A percentile compares a stretch with the other conserved stretches of the same genome.
These are phyloP conservation scores for Drosophila burlai DNA, from an alignment of 1,140 invertebrate genomes.

Conservation along the genomic window DNA sequence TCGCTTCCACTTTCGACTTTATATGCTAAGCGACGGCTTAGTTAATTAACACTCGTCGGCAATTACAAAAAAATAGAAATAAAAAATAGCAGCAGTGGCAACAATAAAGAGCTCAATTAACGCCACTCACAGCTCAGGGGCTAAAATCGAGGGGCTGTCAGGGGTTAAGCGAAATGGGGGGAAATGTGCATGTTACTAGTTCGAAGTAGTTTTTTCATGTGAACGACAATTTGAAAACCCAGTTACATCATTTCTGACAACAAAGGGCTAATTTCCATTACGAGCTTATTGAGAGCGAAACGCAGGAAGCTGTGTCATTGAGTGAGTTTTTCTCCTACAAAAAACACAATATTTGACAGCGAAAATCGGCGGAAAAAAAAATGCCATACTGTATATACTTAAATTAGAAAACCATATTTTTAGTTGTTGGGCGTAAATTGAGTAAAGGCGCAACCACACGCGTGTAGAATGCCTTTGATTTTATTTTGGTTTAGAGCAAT, in stretches of 20 bases:
- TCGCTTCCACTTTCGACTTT: conserved; percentile 36
- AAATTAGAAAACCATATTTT: conserved; percentile 47
- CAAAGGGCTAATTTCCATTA: conserved; percentile 54
- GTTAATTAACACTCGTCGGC: conserved; percentile 68
- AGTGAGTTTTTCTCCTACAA: conserved; percentile 14
- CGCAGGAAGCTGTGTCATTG: conserved; percentile 44
- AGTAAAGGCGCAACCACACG: conserved; percentile 16
- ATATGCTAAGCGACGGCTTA: conserved; percentile 49
- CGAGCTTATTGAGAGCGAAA: conserved; percentile 52
- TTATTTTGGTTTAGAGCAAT: conserved; percentile 30
- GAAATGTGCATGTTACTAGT: conserved; percentile 65
- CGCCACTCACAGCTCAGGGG: conserved; percentile 56
- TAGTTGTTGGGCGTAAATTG: conserved; percentile 33
- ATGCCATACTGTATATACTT: conserved; percentile 29
- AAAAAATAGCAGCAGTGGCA: conserved; percentile 35
- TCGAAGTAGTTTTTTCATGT: conserved; percentile 78
- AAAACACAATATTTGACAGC: background rate
- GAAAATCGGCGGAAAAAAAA: background rate
- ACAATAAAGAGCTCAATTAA: conserved; percentile 81
- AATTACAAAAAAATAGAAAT: conserved; percentile 35
- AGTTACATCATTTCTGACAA: conserved; percentile 73
- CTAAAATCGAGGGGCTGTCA: background rate
- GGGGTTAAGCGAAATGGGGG: conserved; percentile 7
- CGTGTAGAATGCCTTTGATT: conserved; percentile 49
- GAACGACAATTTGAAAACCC: conserved; percentile 65